These are phyloP conservation scores for Tychaedon coryphoeus DNA, from an alignment of 2,113 vertebrate genomes.

Conservation along the genomic window DNA sequence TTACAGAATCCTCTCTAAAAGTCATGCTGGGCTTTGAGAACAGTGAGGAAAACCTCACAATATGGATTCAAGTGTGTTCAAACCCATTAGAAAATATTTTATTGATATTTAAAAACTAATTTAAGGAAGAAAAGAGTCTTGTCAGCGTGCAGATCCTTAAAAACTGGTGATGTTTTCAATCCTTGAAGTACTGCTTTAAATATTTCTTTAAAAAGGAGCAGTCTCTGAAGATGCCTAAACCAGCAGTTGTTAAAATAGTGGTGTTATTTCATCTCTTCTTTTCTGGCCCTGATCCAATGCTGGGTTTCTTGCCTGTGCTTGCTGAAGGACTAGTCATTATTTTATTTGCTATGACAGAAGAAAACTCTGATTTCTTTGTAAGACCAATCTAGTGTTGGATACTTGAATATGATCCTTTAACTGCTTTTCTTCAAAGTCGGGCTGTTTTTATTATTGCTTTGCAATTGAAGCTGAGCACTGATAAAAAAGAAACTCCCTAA, in stretches of 20 bases:
- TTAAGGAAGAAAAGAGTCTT: background rate
- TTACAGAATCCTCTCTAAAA: background rate
- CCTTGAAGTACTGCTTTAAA: background rate
- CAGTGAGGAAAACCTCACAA: background rate
- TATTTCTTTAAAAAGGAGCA: background rate
- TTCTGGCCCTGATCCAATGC: background rate
- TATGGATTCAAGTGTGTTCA: background rate
- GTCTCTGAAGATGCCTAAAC: background rate
- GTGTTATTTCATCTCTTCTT: background rate
- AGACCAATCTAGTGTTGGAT: background rate
- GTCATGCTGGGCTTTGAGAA: background rate
- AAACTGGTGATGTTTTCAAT: background rate
- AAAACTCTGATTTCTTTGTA: background rate
- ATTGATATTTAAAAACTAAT: background rate
- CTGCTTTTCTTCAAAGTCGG: background rate
- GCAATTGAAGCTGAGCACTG: background rate
- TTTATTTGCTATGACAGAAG: background rate
- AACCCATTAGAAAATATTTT: background rate
- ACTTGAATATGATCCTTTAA: background rate
- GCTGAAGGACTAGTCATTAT: background rate
- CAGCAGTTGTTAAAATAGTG: background rate
- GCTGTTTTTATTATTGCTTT: background rate
- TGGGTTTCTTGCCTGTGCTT: conserved; percentile 9
- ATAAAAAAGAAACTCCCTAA: background rate
- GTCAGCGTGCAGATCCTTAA: background rate